Evolutionary conservation across 1,140 invertebrate species (phyloP), one percentile per base, ranked within the genome.

Genomic region (Sarcophaga bullata): DNA sequence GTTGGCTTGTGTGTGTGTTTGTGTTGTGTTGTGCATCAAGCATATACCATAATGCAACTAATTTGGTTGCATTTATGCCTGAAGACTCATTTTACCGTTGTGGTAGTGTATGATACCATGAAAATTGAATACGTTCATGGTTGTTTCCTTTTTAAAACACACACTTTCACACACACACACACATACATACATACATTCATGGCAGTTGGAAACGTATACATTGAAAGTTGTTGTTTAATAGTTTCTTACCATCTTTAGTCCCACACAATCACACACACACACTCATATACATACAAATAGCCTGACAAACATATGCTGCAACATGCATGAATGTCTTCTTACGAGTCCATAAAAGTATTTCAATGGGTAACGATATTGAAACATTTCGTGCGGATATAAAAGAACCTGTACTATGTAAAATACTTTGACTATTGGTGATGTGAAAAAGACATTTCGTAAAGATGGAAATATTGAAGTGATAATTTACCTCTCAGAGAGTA

Each of bases 121-220:
- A 78, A 78, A 78, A 78, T 78, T 78, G 75, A 78, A 78, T 78
- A 78, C 75, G 75, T 78, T 78, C 48, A 50, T 78, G 75, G 75
- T 49, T 78, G 62, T n/a, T 68, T 68, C 62, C 62, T 78, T 15
- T 78, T 78, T 48, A 52, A 78, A 48, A 25, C 50, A 78, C 75
- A 52, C 47, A 50, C 19, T 13, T 46, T 48, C 37, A 48, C 48
- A 78, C 46, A 76, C 25, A 6, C 73, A 76, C 46, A 48, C 73
- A 49, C 17, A 78, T 15, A 49, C 15, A 9, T 19, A 47, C 25
- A 13, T 73, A 0, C 9, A 73, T 2, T 46, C 73, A 13, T 73
- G 25, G 25, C 25, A 37, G 4, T 2, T 37, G 25, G 25, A 37
- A 37, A 37, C 25, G 25, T 37, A 37, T 37, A 37, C 25, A 37